These are phyloP conservation scores for Notarius lentiginosus DNA, from an alignment of 2,113 vertebrate species.

Conservation along the genomic window DNA sequence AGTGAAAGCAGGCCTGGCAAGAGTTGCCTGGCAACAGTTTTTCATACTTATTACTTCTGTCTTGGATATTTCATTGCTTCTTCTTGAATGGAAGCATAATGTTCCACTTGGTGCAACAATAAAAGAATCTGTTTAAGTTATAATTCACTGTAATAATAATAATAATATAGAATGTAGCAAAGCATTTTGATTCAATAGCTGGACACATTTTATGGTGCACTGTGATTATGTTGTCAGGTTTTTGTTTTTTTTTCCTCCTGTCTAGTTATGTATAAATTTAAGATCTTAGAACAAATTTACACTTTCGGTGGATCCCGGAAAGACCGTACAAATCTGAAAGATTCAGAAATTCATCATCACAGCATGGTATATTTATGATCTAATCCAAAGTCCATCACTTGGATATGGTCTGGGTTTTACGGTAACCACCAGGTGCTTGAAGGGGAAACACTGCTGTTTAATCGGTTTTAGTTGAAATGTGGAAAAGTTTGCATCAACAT, in stretches of 20 bases:
- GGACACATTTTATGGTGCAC: background rate
- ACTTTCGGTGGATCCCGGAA: background rate
- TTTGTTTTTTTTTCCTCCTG: background rate
- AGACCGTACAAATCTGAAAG: background rate
- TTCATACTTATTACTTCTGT: slow-evolving; percentile 4
- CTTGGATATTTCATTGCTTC: slow-evolving; percentile 13
- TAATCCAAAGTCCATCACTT: background rate
- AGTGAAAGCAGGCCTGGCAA: slow-evolving; percentile 10
- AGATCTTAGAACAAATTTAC: background rate
- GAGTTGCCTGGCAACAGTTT: slow-evolving; percentile 59
- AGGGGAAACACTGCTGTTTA: background rate
- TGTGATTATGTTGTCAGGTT: slow-evolving; percentile 5
- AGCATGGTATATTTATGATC: background rate
- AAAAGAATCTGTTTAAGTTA: background rate
- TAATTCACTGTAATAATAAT: background rate
- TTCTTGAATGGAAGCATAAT: background rate
- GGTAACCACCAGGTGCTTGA: background rate
- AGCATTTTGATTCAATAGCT: background rate
- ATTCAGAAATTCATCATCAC: background rate
- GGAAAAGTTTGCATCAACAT: background rate
- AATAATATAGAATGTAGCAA: background rate
- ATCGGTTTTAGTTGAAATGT: background rate
- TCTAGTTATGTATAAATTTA: slow-evolving; percentile 6
- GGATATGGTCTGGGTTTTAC: background rate
- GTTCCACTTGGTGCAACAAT: slow-evolving; percentile 1